Base-by-base conservation (phyloP, 2,888 invertebrate genomes). In the Alentia gelatinosa region DNA sequence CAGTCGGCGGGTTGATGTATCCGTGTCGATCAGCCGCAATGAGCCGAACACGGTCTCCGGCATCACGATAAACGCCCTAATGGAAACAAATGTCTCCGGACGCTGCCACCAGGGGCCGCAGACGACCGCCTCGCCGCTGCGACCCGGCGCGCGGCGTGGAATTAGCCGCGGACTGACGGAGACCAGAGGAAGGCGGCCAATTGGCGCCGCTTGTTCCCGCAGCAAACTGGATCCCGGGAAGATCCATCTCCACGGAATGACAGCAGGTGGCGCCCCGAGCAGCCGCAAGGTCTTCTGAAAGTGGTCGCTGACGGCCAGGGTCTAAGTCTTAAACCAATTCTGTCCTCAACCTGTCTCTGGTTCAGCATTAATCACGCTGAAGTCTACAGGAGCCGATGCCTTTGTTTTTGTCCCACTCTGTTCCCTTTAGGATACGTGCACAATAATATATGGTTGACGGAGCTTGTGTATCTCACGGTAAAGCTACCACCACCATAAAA, bases 151-250 rank as follows among this genome's bases (percentile, higher is more conserved):
- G 83, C 7, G 7, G 83, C 23, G 83, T 19, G n/a, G 83, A 35
- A 83, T 83, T 30, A 83, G 83, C 26, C 15, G 37, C 3, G 23
- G 39, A 40, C 40, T 83, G 83, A 83, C 83, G 40, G 83, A 83
- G 35, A 83, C 83, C 83, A 83, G 83, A 83, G 83, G 26, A 83
- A 40, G 83, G 40, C 39, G 40, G 83, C 83, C 83, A 83, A 83
- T 83, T 83, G 83, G 40, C 15, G 39, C 15, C 1, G 19, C 83
- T 30, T 83, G 83, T 83, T n/a, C 83, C 30, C n/a, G 5, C 15
- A 1, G 4, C 39, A 37, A 83, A 83, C 30, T 26, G 83, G 35
- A 83, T 83, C n/a, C 15, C 35, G 23, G n/a, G n/a, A 1, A 12
- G 1, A 83, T 83, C 39, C 26, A 35, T 83, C 83, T 83, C 26